These are phyloP conservation scores for Pseudotriccus pelzelni DNA, from an alignment of 2,797 vertebrate genomes.

Conservation along the genomic window DNA sequence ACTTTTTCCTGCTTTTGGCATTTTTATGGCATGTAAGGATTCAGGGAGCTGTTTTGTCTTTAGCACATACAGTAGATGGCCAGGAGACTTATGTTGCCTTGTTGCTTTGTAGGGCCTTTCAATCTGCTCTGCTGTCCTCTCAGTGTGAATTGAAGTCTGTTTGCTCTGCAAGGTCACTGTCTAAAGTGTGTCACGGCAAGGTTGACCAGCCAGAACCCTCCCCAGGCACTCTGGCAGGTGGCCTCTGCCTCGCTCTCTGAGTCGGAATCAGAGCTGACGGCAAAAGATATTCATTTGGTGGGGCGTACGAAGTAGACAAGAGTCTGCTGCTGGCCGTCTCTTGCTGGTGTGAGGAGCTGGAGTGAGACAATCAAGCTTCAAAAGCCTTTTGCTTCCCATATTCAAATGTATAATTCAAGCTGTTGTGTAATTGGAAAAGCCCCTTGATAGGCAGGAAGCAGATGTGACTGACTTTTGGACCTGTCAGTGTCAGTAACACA, in stretches of 20 bases:
- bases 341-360: not conserved
- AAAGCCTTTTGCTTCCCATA: not conserved
- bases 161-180: not conserved
- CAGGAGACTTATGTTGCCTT: not conserved
- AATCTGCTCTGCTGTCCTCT: not conserved
- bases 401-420: not conserved
- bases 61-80: not conserved
- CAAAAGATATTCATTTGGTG: not conserved
- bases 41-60: not conserved
- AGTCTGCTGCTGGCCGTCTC: not conserved
- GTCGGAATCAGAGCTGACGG: not conserved
- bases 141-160: not conserved
- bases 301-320: not conserved
- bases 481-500: not conserved
- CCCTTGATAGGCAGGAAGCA: not conserved
- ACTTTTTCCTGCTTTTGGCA: not conserved
- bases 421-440: not conserved
- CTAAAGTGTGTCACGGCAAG: not conserved
- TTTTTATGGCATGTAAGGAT: not conserved
- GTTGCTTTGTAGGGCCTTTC: not conserved
- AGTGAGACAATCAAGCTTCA: not conserved
- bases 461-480: fast-evolving
- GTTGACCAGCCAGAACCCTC: not conserved
- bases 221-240: not conserved
- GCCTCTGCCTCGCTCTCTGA: fast-evolving